Evolutionary conservation across 2,888 invertebrate species (phyloP).

Genomic region (Amblyjoppa fuscipennis): DNA sequence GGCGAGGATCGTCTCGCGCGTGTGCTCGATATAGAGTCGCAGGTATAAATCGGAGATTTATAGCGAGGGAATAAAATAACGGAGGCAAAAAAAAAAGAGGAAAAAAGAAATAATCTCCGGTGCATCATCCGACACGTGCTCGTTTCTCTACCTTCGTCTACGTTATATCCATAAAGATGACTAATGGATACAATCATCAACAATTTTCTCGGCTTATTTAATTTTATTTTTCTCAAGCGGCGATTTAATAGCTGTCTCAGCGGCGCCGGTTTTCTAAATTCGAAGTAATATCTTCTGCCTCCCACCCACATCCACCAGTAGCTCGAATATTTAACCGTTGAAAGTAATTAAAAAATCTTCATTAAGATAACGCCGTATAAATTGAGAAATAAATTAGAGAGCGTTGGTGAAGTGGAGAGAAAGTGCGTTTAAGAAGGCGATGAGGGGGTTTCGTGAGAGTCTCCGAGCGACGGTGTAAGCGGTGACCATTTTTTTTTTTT

Average conservation of each 20-base stretch:
- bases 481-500: slow-evolving; percentile 10
- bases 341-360: slow-evolving; percentile 79
- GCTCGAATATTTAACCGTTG: slow-evolving; percentile 56
- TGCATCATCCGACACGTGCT: slow-evolving; percentile 44
- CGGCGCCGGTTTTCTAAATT: slow-evolving; percentile 54
- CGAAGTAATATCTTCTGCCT: slow-evolving; percentile 35
- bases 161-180: not conserved
- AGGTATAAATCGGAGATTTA: slow-evolving; percentile 67
- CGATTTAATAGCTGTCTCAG: slow-evolving; percentile 49
- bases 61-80: slow-evolving; percentile 60
- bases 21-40: slow-evolving; percentile 49
- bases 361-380: slow-evolving; percentile 78
- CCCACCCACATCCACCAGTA: slow-evolving; percentile 27
- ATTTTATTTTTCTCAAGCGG: slow-evolving; percentile 43
- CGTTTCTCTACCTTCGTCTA: not conserved
- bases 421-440: slow-evolving; percentile 36
- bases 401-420: slow-evolving; percentile 29
- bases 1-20: slow-evolving; percentile 51
- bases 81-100: slow-evolving; percentile 40
- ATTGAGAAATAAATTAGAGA: slow-evolving; percentile 77
- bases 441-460: slow-evolving; percentile 49
- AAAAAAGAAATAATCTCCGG: not conserved
- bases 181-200: slow-evolving; percentile 20
- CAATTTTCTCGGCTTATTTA: slow-evolving; percentile 24
- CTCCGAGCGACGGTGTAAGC: slow-evolving; percentile 5